Evolutionary conservation across 2,113 vertebrate species (phyloP).

Genomic region (Monopterus albus): DNA sequence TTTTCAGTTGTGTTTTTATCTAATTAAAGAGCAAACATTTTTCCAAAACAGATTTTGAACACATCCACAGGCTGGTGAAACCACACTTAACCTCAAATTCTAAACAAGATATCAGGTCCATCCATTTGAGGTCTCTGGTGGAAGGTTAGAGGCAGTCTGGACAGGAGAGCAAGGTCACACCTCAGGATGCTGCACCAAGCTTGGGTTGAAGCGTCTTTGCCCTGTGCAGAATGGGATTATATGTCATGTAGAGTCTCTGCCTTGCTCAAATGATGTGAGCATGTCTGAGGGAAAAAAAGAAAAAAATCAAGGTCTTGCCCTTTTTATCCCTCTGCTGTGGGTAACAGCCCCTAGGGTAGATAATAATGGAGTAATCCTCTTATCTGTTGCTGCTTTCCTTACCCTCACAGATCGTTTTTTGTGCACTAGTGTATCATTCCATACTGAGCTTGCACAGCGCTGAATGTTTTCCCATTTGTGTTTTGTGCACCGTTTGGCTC

Average conservation of each 20-base stretch:
- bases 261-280: constrained; percentile 38
- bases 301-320: constrained; percentile 75
- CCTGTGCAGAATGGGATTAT: constrained; percentile 38
- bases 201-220: constrained; percentile 49
- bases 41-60: no score
- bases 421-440: constrained; percentile 63
- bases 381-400: constrained; percentile 78
- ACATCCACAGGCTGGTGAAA: constrained; percentile 12
- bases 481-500: constrained; percentile 49
- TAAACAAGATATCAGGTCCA: constrained; percentile 31
- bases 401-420: constrained; percentile 65
- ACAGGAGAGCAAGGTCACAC: constrained; percentile 55
- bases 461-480: constrained; percentile 57
- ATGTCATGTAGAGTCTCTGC: constrained; percentile 52
- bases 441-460: constrained; percentile 47
- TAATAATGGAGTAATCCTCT: constrained; percentile 84
- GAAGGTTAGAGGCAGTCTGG: constrained; percentile 19
- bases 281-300: constrained; percentile 38
- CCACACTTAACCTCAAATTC: constrained; percentile 22
- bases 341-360: constrained; percentile 75
- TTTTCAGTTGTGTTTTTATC: not conserved
- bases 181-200: constrained; percentile 37
- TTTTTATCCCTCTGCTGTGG: constrained; percentile 68
- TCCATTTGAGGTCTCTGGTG: constrained; percentile 29
- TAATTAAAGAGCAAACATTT: not conserved